These are phyloP conservation scores for Synodontis membranacea DNA, from an alignment of 2,113 vertebrate genomes.

Conservation along the genomic window DNA sequence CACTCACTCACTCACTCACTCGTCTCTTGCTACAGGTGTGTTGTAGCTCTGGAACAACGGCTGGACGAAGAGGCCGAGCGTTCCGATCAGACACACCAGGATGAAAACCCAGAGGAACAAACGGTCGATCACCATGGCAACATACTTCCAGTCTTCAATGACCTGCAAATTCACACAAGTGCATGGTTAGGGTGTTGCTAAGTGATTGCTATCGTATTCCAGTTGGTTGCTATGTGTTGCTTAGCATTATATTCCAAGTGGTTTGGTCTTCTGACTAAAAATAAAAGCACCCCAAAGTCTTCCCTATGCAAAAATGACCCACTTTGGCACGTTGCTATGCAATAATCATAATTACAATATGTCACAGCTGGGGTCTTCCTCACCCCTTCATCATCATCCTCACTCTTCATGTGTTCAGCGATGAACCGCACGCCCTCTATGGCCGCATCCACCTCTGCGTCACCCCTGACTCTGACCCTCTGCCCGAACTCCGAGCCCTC, in stretches of 20 bases:
- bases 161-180: conserved; percentile 63
- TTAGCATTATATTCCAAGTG: background rate
- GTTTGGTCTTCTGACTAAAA: background rate
- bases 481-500: conserved; percentile 65
- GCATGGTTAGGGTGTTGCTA: background rate
- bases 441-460: conserved; percentile 73
- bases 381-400: conserved; percentile 77
- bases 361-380: conserved; percentile 44
- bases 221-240: background rate
- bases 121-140: conserved; percentile 81
- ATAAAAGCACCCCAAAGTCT: background rate
- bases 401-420: conserved; percentile 76
- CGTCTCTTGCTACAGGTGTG: conserved; percentile 67
- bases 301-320: background rate
- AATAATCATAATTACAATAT: background rate
- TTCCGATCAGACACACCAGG: conserved; percentile 77
- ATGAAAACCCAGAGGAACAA: conserved; percentile 82
- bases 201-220: background rate
- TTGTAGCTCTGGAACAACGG: conserved; percentile 79
- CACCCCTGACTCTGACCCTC: conserved; percentile 58
- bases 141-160: conserved; percentile 81
- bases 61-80: conserved; percentile 79
- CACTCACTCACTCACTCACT: conserved; percentile 56
- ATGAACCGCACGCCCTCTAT: conserved; percentile 76
- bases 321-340: background rate